A percentile compares a stretch with the other conserved stretches of the same genome.
These are phyloP conservation scores for Climacteris rufus DNA, from an alignment of 2,113 vertebrate species.

Conservation along the genomic window DNA sequence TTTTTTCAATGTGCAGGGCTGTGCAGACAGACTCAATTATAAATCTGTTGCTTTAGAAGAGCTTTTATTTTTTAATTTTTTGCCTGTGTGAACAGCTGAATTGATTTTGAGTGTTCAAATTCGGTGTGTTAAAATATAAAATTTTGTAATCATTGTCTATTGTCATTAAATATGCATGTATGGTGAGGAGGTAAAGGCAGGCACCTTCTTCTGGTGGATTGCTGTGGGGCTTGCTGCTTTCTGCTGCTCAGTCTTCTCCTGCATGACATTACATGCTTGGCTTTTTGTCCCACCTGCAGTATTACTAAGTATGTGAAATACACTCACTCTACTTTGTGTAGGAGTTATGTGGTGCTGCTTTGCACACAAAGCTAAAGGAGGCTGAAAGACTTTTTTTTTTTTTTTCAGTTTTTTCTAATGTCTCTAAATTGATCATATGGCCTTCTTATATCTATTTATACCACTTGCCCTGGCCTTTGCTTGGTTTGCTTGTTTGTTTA, in stretches of 20 bases:
- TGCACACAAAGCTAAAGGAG: not conserved
- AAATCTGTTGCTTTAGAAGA: not conserved
- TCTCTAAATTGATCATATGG: not conserved
- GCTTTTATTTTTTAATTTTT: not conserved
- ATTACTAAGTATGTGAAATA: not conserved
- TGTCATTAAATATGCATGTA: not conserved
- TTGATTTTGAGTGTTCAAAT: not conserved
- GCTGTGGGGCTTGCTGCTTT: not conserved
- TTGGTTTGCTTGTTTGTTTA: not conserved
- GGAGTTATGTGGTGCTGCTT: not conserved
- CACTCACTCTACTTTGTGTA: not conserved
- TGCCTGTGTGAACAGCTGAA: not conserved
- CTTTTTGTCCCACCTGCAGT: not conserved
- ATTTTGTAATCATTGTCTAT: not conserved
- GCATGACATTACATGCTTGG: not conserved
- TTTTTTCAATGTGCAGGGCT: conserved; percentile 21
- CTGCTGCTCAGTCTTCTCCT: not conserved
- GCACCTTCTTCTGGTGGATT: not conserved
- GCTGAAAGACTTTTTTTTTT: not conserved
- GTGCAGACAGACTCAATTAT: conserved; percentile 10
- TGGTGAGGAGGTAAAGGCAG: not conserved
- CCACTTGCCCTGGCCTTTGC: not conserved
- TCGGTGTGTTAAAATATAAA: not conserved
- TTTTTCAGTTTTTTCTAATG: not conserved
- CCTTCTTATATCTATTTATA: not conserved